Base-by-base conservation (phyloP, 2,797 vertebrate species). In the Tachyglossus aculeatus region DNA sequence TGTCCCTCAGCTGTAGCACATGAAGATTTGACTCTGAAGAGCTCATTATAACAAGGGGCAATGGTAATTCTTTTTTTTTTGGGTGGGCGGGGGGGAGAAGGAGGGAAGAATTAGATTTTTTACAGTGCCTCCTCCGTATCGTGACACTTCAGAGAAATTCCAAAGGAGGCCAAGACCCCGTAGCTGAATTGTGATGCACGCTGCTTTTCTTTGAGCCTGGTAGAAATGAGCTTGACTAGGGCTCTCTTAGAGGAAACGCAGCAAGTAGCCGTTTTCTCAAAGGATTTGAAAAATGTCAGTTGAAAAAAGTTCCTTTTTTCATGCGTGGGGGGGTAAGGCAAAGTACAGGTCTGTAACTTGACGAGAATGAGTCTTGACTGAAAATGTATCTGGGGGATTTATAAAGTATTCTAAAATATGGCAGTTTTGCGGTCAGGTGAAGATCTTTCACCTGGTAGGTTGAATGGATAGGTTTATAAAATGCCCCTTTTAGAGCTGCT, bases 401-500 rank as follows among this genome's bases (percentile, higher is more conserved):
- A 25, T 24, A 55, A 75, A 60, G 56, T 78, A 1, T 57, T 83
- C 65, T 64, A 60, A 50, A 80, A 62, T 31, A 1, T 19, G 38
- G 84, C 83, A 87, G 82, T 82, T 86, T 86, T 76, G 75, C 65
- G 86, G 81, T 91, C 67, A 78, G 86, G 77, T 86, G 59, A 37
- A 80, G 84, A 87, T 77, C 25, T 18, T 51, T 79, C 78, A 62
- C 21, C 16, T 78, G 70, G 77, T 70, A 83, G 83, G 83, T 86
- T 75, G 89, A 86, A 90, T 91, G 91, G 88, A 62, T 37, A 92
- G 58, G 80, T 78, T 85, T 88, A 73, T 72, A 89, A 87, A 79
- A 71, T 78, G 72, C 41, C 78, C 69, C 84, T 57, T 88, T 89
- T 88, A 38, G 56, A 81, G 70, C 67, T 89, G 88, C 84, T 89